phyloP scores from a whole-genome alignment of 2,797 vertebrate species.

The Lepilemur ruficaudatus region DNA sequence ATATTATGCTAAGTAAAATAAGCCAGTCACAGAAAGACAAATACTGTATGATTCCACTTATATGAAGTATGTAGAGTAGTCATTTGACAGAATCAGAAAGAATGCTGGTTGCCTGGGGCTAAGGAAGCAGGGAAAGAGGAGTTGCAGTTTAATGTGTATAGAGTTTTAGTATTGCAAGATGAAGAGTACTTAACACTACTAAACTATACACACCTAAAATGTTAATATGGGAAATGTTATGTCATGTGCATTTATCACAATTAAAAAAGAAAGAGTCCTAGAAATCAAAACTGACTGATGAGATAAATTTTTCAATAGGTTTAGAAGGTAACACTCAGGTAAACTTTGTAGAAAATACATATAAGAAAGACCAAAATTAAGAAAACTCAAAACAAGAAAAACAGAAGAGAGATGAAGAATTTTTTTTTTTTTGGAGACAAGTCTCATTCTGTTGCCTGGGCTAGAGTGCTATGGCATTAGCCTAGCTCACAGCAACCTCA shows the following conservation, averaged over 20 bases:
- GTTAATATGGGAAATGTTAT: background rate
- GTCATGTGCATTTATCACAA: background rate
- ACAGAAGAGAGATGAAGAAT: background rate
- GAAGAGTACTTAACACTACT: background rate
- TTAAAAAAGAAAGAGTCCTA: background rate
- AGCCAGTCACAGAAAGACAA: background rate
- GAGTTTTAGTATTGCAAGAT: background rate
- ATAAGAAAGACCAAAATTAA: conserved; percentile 6
- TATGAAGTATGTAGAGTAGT: background rate
- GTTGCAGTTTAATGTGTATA: background rate
- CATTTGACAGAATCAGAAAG: conserved; percentile 15
- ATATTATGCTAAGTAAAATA: conserved; percentile 6
- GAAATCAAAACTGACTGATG: background rate
- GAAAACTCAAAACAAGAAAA: conserved; percentile 18
- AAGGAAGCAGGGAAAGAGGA: background rate
- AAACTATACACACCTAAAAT: background rate
- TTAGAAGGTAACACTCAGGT: background rate
- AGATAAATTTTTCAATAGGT: background rate
- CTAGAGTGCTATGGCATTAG: too few species aligned
- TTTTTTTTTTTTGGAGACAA: too few species aligned
- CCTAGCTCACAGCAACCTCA: too few species aligned
- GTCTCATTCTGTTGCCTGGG: too few species aligned
- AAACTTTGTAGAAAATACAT: background rate
- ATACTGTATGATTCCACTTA: background rate
- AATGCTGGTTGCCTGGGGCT: background rate